These are phyloP conservation scores for Drosophila prostipennis DNA, from an alignment of 2,888 invertebrate species.

Conservation along the genomic window DNA sequence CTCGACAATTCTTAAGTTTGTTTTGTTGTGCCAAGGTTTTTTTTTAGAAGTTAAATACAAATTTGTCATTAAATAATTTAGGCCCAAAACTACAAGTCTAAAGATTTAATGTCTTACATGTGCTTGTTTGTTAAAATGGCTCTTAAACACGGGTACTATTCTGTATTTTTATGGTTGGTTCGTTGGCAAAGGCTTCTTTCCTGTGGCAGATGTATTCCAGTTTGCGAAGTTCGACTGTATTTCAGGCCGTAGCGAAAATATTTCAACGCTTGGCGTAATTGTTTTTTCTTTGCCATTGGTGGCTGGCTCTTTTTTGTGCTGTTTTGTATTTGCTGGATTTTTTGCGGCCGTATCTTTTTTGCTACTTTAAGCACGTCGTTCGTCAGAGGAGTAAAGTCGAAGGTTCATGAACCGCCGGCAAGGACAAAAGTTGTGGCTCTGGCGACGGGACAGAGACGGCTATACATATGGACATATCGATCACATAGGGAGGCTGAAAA, in stretches of 20 bases:
- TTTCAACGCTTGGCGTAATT: conserved; percentile 41
- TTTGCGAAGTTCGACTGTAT: conserved; percentile 16
- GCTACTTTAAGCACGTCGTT: conserved; percentile 65
- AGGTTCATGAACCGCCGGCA: conserved; percentile 76
- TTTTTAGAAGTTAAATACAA: not conserved
- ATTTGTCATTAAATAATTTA: conserved; percentile 3
- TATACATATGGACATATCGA: conserved; percentile 52
- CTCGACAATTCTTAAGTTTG: not conserved
- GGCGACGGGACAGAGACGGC: conserved; percentile 10
- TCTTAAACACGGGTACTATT: not conserved
- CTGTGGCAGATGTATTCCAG: conserved; percentile 24
- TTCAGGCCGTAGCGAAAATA: conserved; percentile 35
- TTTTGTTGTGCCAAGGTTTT: not conserved
- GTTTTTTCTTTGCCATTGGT: conserved; percentile 41
- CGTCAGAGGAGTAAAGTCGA: conserved; percentile 51
- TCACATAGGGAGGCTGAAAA: conserved; percentile 52
- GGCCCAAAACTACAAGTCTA: conserved; percentile 2
- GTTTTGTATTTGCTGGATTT: conserved; percentile 30
- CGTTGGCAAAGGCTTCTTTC: not conserved
- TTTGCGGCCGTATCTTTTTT: conserved; percentile 52
- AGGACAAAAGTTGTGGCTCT: conserved; percentile 59
- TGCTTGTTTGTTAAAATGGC: conserved; percentile 10
- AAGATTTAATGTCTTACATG: not conserved
- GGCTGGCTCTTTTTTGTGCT: conserved; percentile 25
- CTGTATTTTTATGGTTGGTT: conserved; percentile 5